A percentile compares a stretch with the other conserved stretches of the same genome.
Evolutionary conservation across 2,113 vertebrate genomes (phyloP).

Genomic region (Rhinogobius similis): DNA sequence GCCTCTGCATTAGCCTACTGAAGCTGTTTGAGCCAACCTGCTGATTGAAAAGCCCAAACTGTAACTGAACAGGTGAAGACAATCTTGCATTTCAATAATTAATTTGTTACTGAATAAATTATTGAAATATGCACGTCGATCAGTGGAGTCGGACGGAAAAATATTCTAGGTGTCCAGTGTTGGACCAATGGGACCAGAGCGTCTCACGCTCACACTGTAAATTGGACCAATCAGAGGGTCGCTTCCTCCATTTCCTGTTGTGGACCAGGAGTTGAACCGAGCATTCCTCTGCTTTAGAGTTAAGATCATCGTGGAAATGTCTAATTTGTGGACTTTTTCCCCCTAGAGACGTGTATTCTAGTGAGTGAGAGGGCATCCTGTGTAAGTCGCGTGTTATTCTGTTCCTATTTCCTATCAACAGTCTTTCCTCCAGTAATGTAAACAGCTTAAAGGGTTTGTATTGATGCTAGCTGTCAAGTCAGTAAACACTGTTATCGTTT

Average conservation of each 20-base stretch:
- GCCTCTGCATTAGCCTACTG: neutral
- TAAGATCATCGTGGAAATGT: conserved; percentile 27
- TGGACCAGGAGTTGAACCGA: conserved; percentile 37
- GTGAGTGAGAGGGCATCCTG: conserved; percentile 1
- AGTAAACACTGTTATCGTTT: neutral
- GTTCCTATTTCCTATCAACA: neutral
- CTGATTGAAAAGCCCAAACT: conserved; percentile 14
- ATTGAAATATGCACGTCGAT: conserved; percentile 66
- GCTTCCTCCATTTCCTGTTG: conserved; percentile 73
- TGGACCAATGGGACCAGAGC: conserved; percentile 63
- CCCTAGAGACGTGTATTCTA: neutral
- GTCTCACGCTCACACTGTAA: conserved; percentile 10
- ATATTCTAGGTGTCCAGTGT: conserved; percentile 5
- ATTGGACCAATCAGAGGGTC: conserved; percentile 63
- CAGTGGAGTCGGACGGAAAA: conserved; percentile 32
- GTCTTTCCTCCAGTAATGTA: conserved; percentile 25
- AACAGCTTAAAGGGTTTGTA: conserved; percentile 56
- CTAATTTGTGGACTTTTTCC: conserved; percentile 17
- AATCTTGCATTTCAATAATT: conserved; percentile 62
- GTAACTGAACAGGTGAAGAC: conserved; percentile 43
- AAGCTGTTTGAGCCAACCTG: neutral
- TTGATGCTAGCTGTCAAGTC: neutral
- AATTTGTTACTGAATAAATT: conserved; percentile 64
- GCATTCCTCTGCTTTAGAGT: conserved; percentile 46
- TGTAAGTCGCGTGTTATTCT: conserved; percentile 47